These are phyloP conservation scores for Archaeoteleia sp. DNA, from an alignment of 2,888 invertebrate genomes.

Conservation along the genomic window DNA sequence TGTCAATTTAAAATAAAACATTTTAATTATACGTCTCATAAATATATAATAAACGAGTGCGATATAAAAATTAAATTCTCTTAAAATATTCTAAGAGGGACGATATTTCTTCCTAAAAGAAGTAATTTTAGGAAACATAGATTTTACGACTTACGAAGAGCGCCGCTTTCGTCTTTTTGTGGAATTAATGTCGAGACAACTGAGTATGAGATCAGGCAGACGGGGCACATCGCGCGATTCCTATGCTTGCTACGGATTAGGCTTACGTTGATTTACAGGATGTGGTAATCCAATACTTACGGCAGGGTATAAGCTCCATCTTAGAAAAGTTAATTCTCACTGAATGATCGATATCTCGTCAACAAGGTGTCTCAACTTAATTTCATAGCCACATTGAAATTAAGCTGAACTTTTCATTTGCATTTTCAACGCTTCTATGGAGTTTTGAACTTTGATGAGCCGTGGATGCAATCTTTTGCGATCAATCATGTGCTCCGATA, in stretches of 20 bases:
- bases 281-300: slow-evolving; percentile 44
- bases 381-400: too few species aligned
- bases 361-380: slow-evolving; percentile 13
- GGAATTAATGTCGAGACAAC: slow-evolving; percentile 29
- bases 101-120: too few species aligned
- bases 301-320: slow-evolving; percentile 4
- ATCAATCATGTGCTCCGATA: too few species aligned
- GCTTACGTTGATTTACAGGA: slow-evolving; percentile 36
- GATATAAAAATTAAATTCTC: slow-evolving; percentile 25
- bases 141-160: slow-evolving; percentile 6
- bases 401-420: too few species aligned
- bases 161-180: neutral
- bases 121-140: slow-evolving; percentile 19
- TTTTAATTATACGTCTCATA: too few species aligned
- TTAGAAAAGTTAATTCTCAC: slow-evolving; percentile 49
- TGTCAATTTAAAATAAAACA: too few species aligned
- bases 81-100: too few species aligned
- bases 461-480: too few species aligned
- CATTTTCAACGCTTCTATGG: too few species aligned
- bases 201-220: too few species aligned
- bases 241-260: slow-evolving; percentile 34
- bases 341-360: slow-evolving; percentile 47
- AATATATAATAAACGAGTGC: slow-evolving; percentile 6
- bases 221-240: slow-evolving; percentile 16
- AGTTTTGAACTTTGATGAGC: too few species aligned